Conservation (phyloP, 2,113 vertebrate species). For the Serilophus lunatus region DNA sequence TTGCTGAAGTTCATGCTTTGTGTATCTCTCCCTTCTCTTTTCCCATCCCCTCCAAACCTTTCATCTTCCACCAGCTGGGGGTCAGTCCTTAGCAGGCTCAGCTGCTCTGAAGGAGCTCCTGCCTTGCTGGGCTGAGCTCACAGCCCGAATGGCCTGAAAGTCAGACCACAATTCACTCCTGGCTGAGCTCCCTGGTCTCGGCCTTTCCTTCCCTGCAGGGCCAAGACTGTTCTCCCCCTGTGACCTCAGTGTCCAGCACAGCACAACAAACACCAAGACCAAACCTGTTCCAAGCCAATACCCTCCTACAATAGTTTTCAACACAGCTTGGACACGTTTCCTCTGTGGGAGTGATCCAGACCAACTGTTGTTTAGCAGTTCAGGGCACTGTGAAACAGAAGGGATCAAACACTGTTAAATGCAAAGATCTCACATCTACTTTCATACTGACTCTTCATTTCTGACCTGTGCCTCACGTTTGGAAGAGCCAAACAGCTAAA, state of each 20-base stretch:
- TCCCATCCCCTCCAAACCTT: neutral
- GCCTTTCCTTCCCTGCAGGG: neutral
- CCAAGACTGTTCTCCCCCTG: neutral
- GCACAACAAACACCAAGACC: neutral
- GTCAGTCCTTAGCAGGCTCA: neutral
- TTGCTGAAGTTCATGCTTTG: no score
- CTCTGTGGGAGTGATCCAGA: neutral
- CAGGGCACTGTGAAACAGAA: neutral
- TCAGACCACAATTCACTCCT: neutral
- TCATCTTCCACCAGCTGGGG: neutral
- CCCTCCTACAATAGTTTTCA: neutral
- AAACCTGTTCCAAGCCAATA: neutral
- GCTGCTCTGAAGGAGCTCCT: neutral
- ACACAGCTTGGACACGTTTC: neutral
- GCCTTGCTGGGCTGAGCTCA: neutral
- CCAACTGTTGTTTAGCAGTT: neutral
- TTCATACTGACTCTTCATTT: neutral
- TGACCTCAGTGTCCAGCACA: fast-evolving
- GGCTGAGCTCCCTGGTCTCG: neutral
- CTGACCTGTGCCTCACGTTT: neutral
- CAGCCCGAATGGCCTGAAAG: neutral
- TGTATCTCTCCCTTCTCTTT: no score
- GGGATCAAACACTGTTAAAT: neutral
- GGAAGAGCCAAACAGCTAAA: neutral
- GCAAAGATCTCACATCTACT: neutral